phyloP scores from a whole-genome alignment of 2,113 vertebrate genomes.

The Elgaria multicarinata region DNA sequence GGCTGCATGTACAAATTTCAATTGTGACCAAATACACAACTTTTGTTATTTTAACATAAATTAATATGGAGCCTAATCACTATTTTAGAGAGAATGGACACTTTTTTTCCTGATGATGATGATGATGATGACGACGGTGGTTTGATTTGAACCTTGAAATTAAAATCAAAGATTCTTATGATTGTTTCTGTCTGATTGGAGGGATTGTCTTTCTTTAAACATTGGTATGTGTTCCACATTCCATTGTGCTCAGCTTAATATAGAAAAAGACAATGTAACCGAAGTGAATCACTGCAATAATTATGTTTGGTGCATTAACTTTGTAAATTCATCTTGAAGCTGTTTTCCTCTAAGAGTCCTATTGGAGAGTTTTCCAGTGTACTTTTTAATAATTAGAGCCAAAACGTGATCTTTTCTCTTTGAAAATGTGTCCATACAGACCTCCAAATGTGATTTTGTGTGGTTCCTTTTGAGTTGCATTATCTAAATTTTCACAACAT shows the following conservation, averaged over 20 bases:
- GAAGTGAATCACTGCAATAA: slow-evolving; percentile 45
- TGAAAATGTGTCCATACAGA: slow-evolving; percentile 9
- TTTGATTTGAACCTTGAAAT: neutral
- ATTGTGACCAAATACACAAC: neutral
- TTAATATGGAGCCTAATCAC: neutral
- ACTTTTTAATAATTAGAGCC: neutral
- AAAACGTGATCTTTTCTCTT: slow-evolving; percentile 9
- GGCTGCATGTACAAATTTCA: neutral
- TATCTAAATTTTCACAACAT: neutral
- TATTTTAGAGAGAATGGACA: neutral
- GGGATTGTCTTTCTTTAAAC: neutral
- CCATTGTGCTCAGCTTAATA: slow-evolving; percentile 20
- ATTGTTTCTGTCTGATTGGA: neutral
- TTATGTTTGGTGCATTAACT: slow-evolving; percentile 30
- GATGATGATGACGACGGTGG: no score
- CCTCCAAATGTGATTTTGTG: neutral
- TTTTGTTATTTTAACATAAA: slow-evolving; percentile 1
- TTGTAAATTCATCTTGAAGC: slow-evolving; percentile 45
- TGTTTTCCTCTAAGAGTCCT: slow-evolving; percentile 37
- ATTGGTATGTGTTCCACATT: neutral
- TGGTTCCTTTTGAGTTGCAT: slow-evolving; percentile 18
- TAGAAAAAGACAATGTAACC: neutral
- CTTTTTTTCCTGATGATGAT: no score
- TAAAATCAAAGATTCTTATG: neutral
- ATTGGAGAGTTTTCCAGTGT: slow-evolving; percentile 4